These are phyloP conservation scores for Orthosia incerta DNA, from an alignment of 2,888 invertebrate species.

Conservation along the genomic window DNA sequence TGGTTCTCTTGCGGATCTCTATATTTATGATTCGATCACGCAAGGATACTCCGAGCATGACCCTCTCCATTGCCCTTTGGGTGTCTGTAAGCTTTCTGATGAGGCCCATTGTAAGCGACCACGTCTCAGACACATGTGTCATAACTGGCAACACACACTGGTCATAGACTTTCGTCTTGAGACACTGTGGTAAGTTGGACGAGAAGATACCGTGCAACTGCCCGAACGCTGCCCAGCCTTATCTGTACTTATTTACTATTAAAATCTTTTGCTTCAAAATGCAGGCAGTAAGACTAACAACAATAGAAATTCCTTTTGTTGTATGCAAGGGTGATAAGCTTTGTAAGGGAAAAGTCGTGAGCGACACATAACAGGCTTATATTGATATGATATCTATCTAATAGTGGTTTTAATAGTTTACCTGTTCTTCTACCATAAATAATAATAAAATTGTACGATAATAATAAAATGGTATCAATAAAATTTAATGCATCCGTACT, in stretches of 20 bases:
- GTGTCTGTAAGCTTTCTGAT: too few species aligned
- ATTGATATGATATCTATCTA: background rate
- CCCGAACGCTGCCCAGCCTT: background rate
- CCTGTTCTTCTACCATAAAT: constrained; percentile 3
- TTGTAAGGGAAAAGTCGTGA: background rate
- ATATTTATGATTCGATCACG: too few species aligned
- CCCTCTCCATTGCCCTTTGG: too few species aligned
- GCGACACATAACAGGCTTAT: background rate
- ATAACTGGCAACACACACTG: too few species aligned
- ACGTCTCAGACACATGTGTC: too few species aligned
- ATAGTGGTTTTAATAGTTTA: background rate
- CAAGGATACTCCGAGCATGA: too few species aligned
- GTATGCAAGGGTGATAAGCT: background rate
- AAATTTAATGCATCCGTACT: constrained; percentile 36
- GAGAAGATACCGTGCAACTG: too few species aligned
- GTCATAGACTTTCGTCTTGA: too few species aligned
- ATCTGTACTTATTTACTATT: background rate
- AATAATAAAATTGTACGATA: constrained; percentile 2
- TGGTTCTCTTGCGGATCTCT: too few species aligned
- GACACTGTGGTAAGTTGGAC: too few species aligned
- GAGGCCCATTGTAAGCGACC: too few species aligned
- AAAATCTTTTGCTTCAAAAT: background rate
- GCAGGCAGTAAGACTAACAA: background rate
- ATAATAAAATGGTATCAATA: background rate
- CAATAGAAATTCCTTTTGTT: background rate